Evolutionary conservation across 1,140 invertebrate genomes (phyloP).

Genomic region (Anthonomus grandis): DNA sequence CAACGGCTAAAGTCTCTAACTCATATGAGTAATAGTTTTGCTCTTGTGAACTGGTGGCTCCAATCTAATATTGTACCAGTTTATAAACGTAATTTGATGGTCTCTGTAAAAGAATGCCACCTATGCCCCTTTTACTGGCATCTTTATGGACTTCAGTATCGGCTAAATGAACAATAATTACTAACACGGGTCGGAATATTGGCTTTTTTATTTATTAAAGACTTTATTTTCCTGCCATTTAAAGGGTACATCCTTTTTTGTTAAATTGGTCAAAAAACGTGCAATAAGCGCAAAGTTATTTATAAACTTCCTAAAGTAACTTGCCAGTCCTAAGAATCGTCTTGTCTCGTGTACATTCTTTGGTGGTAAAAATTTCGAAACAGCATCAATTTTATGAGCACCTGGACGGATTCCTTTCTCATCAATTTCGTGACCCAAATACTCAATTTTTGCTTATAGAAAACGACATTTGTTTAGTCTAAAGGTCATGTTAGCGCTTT

Average conservation of each 20-base stretch:
- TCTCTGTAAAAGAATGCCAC: slow-evolving; percentile 3
- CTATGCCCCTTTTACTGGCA: slow-evolving; percentile 4
- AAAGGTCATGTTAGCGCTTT: slow-evolving; percentile 31
- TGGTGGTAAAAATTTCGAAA: slow-evolving; percentile 38
- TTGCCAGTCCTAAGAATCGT: slow-evolving; percentile 37
- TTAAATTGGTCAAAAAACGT: not conserved
- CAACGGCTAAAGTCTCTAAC: too few species aligned
- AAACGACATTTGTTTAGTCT: slow-evolving; percentile 42
- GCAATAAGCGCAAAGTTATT: slow-evolving; percentile 16
- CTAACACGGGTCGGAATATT: not conserved
- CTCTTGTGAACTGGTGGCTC: not conserved
- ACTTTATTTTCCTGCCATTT: slow-evolving; percentile 2
- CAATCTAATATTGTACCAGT: not conserved
- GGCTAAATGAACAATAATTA: not conserved
- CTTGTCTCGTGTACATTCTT: slow-evolving; percentile 35
- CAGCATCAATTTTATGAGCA: slow-evolving; percentile 37
- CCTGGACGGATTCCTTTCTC: slow-evolving; percentile 36
- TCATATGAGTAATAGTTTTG: not conserved
- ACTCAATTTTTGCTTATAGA: slow-evolving; percentile 34
- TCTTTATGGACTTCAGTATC: slow-evolving; percentile 6
- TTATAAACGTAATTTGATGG: not conserved
- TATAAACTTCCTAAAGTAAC: slow-evolving; percentile 43
- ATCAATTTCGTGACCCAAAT: slow-evolving; percentile 41
- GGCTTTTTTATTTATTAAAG: not conserved
- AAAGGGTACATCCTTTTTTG: slow-evolving; percentile 11